Base-by-base conservation (phyloP, 1,140 invertebrate genomes). In the Scaptodrosophila lebanonensis region DNA sequence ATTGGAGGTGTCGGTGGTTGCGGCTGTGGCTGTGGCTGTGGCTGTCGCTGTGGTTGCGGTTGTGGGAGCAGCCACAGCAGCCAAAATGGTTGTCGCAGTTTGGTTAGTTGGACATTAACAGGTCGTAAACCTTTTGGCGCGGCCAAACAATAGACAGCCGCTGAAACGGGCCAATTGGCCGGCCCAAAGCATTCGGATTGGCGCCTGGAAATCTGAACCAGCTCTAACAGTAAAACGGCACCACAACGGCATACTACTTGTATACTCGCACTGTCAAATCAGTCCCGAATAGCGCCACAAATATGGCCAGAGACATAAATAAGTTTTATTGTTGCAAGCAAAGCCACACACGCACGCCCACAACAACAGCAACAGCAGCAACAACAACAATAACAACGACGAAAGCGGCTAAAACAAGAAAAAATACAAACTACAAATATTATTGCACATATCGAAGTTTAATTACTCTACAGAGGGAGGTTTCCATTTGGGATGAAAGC, bases 231-330 rank as follows among this genome's bases (percentile, higher is more conserved):
- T 68, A 63, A 83, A 83, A 83, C 77, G 73, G 35, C 42, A n/a
- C n/a, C n/a, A n/a, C n/a, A n/a, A n/a, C n/a, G n/a, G n/a, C n/a
- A n/a, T n/a, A n/a, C n/a, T n/a, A n/a, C n/a, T n/a, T n/a, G n/a
- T n/a, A n/a, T n/a, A n/a, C n/a, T n/a, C n/a, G 64, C 68, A 79
- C 72, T 83, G 79, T 83, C 77, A 83, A 83, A 83, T 83, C 72
- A 83, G 79, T 77, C 51, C 57, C 68, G 73, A 79, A 79, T 83
- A 84, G 68, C 72, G 64, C 52, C 60, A 61, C 65, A 83, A 83
- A 83, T 79, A 83, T 83, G 72, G 68, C 72, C 72, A 84, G 44
- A 57, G 67, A 83, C 79, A 83, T 83, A 83, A 83, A 83, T 83
- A 83, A 83, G 68, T 83, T 83, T 83, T 79, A 83, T 83, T 83